A percentile compares a stretch with the other conserved stretches of the same genome.
phyloP scores from a whole-genome alignment of 2,888 invertebrate species.

The Acrobasis consociella region DNA sequence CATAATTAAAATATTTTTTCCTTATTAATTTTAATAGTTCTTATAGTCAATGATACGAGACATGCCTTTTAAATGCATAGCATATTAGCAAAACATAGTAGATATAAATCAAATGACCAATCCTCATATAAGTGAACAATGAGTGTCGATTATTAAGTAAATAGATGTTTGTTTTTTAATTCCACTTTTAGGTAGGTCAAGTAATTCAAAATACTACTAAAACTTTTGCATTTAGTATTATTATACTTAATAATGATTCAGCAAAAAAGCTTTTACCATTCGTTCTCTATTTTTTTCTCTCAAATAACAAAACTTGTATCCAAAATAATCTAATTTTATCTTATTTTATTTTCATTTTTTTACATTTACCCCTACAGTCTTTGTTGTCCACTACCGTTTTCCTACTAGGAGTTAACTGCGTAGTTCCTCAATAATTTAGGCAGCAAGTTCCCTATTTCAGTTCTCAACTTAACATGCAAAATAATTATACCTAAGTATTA shows the following conservation, averaged over 20 bases:
- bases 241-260: too few relatives aligned
- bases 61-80: constrained; percentile 8
- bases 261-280: too few relatives aligned
- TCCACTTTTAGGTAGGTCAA: neutral
- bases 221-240: too few relatives aligned
- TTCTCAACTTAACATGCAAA: constrained; percentile 4
- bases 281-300: too few relatives aligned
- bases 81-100: neutral
- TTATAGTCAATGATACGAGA: neutral
- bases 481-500: neutral
- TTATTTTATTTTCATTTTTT: neutral
- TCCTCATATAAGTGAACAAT: neutral
- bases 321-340: too few relatives aligned
- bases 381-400: constrained; percentile 18
- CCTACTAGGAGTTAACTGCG: constrained; percentile 7
- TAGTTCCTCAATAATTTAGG: constrained; percentile 13
- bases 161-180: neutral
- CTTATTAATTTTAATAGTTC: neutral
- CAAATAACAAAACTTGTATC: too few relatives aligned
- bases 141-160: neutral
- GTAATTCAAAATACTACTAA: neutral
- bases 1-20: too few relatives aligned
- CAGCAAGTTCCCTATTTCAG: neutral
- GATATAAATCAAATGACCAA: constrained; percentile 5
- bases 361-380: constrained; percentile 4